Evolutionary conservation across 2,113 vertebrate species (phyloP), one percentile per base, ranked within the genome.

Genomic region (Leptobrachium ailaonicum): DNA sequence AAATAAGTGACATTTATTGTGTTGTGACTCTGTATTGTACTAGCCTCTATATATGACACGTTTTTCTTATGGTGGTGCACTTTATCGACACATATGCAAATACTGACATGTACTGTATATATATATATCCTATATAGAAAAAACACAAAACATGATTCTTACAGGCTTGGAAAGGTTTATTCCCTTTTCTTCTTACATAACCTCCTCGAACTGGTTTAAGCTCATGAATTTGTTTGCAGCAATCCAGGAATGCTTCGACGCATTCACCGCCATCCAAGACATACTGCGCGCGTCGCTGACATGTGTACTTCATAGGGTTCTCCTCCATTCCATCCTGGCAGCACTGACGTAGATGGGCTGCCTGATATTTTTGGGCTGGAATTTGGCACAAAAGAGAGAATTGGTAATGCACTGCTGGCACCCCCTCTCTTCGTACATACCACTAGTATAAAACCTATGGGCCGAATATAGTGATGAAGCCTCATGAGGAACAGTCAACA

Each of bases 291-390:
- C 96, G 87, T 0, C 80, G 84, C 3, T 89, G 86, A 1, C 97
- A 98, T 1, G 88, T 79, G 87, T 95, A 95, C 0, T 77, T 83
- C 97, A 97, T 98, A 3, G 87, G 94, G 79, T 96, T 95, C 0
- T 94, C 91, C 14, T 86, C 83, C 86, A 97, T 95, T 2, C 97
- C 96, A 0, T 95, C 94, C 82, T 88, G 87, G 0, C 97, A 98
- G 84, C 97, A 98, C 56, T 84, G 93, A 0, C 83, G 86, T 8
- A 75, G 79, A 43, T 14, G 14, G 78, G 81, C 78, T 71, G 92
- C 88, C 0, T 72, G 43, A 87, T 94, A 96, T 71, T 91, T 79
- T 0, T 85, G 87, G 62, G 79, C 97, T 97, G 87, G 3, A 41
- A 1, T 13, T 47, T 42, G 2, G 2, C 0, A 82, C 66, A 68